Percentiles rank a stretch among this genome's conserved stretches.
Conservation (phyloP, 2,113 vertebrate genomes). For the Motacilla alba region DNA sequence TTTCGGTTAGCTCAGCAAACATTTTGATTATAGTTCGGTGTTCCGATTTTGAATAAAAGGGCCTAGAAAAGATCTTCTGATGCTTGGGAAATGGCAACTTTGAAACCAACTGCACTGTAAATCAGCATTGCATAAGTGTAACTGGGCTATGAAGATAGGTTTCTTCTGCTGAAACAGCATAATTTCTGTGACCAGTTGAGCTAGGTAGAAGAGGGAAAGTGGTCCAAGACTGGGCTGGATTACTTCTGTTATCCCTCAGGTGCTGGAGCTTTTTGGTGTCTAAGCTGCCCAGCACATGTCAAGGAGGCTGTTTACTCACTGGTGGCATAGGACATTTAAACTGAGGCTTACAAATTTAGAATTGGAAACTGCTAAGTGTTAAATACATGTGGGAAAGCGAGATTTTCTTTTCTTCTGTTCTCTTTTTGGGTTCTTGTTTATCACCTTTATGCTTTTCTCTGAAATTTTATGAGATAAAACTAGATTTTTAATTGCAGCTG, state of each 20-base stretch:
- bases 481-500: not conserved
- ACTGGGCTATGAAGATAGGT: not conserved
- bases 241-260: not conserved
- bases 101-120: accelerated
- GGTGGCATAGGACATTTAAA: not conserved
- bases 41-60: not conserved
- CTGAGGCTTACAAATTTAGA: not conserved
- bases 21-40: not conserved
- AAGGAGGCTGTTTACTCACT: not conserved
- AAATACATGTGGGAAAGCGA: not conserved
- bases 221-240: not conserved
- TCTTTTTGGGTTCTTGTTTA: not conserved
- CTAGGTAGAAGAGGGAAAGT: not conserved
- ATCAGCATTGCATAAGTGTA: not conserved
- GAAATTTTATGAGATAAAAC: not conserved
- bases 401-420: not conserved
- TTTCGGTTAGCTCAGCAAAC: not conserved
- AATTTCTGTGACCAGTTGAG: not conserved
- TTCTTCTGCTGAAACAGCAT: not conserved
- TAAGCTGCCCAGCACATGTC: not conserved
- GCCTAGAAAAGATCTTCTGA: not conserved
- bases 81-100: not conserved
- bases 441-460: not conserved
- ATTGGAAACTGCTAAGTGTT: not conserved
- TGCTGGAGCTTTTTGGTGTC: not conserved